phyloP scores from a whole-genome alignment of 2,888 invertebrate species.

The Actias luna region DNA sequence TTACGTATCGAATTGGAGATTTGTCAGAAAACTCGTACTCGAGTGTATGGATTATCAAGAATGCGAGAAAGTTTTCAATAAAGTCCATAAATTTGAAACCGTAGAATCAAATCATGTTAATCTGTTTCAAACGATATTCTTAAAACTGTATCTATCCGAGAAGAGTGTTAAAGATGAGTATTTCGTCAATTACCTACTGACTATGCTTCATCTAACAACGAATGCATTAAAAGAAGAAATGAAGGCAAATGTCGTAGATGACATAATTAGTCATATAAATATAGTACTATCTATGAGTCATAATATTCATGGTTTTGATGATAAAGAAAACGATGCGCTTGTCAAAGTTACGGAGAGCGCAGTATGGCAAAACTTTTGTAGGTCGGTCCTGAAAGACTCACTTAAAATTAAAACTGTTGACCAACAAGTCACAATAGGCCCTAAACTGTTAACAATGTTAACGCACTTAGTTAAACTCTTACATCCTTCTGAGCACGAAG shows the following conservation, averaged over 20 bases:
- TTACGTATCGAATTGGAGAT: slow-evolving; percentile 81
- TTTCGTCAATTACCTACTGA: slow-evolving; percentile 78
- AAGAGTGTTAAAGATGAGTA: slow-evolving; percentile 58
- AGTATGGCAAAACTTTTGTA: slow-evolving; percentile 83
- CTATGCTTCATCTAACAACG: slow-evolving; percentile 78
- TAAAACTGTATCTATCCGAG: slow-evolving; percentile 67
- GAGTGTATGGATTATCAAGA: slow-evolving; percentile 82
- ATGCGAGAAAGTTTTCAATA: slow-evolving; percentile 79
- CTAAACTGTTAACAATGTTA: slow-evolving; percentile 79
- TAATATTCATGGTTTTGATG: slow-evolving; percentile 43
- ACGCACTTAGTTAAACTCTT: slow-evolving; percentile 80
- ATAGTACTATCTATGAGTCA: slow-evolving; percentile 56
- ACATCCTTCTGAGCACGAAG: slow-evolving; percentile 71
- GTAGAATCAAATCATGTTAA: slow-evolving; percentile 81
- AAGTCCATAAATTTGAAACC: slow-evolving; percentile 84
- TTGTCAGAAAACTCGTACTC: slow-evolving; percentile 82
- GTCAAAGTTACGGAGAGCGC: slow-evolving; percentile 69
- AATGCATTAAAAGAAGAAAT: slow-evolving; percentile 72
- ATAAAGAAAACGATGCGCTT: slow-evolving; percentile 51
- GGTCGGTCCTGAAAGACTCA: slow-evolving; percentile 85
- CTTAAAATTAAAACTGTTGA: slow-evolving; percentile 72
- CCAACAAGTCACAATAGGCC: slow-evolving; percentile 56
- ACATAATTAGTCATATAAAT: slow-evolving; percentile 52
- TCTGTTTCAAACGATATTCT: slow-evolving; percentile 78
- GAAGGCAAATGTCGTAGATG: slow-evolving; percentile 40